Conservation (phyloP, 64 coral and sea anemone genomes). For the Dendrophyllia cribrosa region DNA sequence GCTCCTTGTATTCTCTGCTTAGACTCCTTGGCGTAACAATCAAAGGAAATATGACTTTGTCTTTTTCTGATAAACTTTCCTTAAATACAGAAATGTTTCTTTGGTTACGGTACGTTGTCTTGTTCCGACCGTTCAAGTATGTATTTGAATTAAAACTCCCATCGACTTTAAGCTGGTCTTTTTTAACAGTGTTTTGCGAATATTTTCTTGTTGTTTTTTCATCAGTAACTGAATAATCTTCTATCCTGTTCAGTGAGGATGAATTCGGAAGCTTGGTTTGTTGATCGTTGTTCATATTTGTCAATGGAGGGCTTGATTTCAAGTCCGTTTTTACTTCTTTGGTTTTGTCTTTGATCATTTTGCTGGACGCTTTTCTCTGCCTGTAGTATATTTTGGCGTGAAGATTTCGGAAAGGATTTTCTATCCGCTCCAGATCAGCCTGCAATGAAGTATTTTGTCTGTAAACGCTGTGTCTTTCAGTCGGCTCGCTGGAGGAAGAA, state of each 20-base stretch:
- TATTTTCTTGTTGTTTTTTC: background rate
- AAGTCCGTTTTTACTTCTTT: background rate
- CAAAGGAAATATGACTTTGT: background rate
- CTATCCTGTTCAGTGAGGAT: background rate
- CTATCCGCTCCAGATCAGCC: background rate
- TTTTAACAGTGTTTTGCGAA: background rate
- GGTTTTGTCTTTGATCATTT: background rate
- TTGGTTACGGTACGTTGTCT: background rate
- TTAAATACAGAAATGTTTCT: background rate
- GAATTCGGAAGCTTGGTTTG: background rate
- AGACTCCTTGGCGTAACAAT: background rate
- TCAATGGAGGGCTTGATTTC: background rate
- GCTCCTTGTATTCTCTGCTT: background rate
- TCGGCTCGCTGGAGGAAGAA: background rate
- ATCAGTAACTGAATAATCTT: background rate
- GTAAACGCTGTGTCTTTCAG: too few species aligned
- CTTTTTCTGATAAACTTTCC: background rate
- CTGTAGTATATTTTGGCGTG: constrained; percentile 28
- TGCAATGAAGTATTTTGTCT: background rate
- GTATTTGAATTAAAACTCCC: background rate
- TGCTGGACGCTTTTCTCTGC: background rate
- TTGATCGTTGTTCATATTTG: background rate
- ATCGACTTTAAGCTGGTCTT: background rate
- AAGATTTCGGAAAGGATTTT: constrained; percentile 31
- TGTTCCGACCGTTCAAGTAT: background rate